Percentiles rank a stretch among this genome's conserved stretches.
These are phyloP conservation scores for Nothobranchius furzeri DNA, from an alignment of 2,113 vertebrate species.

Conservation along the genomic window DNA sequence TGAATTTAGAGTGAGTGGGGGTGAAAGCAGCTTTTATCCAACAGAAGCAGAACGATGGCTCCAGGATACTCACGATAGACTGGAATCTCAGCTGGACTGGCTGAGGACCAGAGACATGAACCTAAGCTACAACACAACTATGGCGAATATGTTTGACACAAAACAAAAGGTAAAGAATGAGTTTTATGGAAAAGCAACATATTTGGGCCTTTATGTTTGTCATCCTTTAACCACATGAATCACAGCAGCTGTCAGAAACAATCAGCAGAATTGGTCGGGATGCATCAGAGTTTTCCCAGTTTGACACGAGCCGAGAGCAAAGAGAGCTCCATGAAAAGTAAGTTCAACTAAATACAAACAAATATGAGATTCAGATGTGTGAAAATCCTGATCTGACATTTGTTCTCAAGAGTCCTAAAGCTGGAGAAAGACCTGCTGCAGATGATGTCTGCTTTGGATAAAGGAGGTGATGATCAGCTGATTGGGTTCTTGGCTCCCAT, in stretches of 20 bases:
- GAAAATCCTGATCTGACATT: slow-evolving; percentile 21
- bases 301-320: slow-evolving; percentile 57
- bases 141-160: slow-evolving; percentile 61
- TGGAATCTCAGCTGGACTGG: slow-evolving; percentile 54
- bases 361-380: neutral
- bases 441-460: slow-evolving; percentile 57
- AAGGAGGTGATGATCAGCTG: slow-evolving; percentile 23
- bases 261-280: slow-evolving; percentile 44
- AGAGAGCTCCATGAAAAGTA: slow-evolving; percentile 76
- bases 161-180: slow-evolving; percentile 70
- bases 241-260: too few relatives aligned
- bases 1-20: slow-evolving; percentile 41
- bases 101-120: slow-evolving; percentile 53
- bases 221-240: neutral
- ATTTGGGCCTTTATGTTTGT: neutral
- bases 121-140: slow-evolving; percentile 49
- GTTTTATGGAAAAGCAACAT: neutral
- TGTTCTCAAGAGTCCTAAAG: slow-evolving; percentile 67
- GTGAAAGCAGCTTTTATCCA: slow-evolving; percentile 54
- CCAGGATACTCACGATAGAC: slow-evolving; percentile 34
- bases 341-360: slow-evolving; percentile 16
- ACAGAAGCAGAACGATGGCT: slow-evolving; percentile 46
- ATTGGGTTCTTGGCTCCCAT: neutral
- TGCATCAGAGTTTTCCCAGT: slow-evolving; percentile 44
- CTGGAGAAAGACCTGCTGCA: slow-evolving; percentile 77